Base-by-base conservation (phyloP, 2,888 invertebrate species). In the Sepioteuthis lessoniana region DNA sequence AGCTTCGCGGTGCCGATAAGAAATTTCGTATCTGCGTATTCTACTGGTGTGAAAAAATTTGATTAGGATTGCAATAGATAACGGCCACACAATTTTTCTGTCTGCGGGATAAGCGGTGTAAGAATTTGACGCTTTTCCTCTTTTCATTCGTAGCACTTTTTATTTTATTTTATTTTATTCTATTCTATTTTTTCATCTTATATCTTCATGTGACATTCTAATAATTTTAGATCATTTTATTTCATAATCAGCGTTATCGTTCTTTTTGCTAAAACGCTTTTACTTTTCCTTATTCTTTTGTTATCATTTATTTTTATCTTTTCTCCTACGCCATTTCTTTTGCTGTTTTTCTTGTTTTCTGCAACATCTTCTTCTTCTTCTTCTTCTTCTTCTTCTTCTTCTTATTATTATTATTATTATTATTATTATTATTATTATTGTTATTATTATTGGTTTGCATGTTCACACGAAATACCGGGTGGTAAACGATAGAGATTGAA, bases 11-110 rank as follows among this genome's bases (percentile, higher is more conserved):
- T n/a, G 60, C 8, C 25, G 76, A 76, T 76, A 76, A 76, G 76
- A 76, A 76, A 35, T 76, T 35, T 76, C n/a, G 16, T 76, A 76
- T 76, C n/a, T 76, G 76, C 76, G 8, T 76, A 76, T 76, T 76
- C 76, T n/a, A 76, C 76, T 76, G 76, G 76, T 76, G 76, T 76
- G 76, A 76, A 76, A n/a, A 76, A 35, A 76, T 76, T 76, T 76
- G 76, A 76, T 76, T 76, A 76, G 76, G 76, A 76, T 76, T 76
- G 76, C 76, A 76, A 25, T 4, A 76, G 76, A 76, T 76, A 35
- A 76, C n/a, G 13, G 19, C 13, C n/a, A 76, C n/a, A 16, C n/a
- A 16, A 76, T 76, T 76, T 76, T 76, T 76, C n/a, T n/a, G 76
- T 76, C 76, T n/a, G 76, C n/a, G 1, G 76, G 19, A 76, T 76